Conservation (phyloP, 92 coral and sea anemone genomes). For the Phenganax subtilis region DNA sequence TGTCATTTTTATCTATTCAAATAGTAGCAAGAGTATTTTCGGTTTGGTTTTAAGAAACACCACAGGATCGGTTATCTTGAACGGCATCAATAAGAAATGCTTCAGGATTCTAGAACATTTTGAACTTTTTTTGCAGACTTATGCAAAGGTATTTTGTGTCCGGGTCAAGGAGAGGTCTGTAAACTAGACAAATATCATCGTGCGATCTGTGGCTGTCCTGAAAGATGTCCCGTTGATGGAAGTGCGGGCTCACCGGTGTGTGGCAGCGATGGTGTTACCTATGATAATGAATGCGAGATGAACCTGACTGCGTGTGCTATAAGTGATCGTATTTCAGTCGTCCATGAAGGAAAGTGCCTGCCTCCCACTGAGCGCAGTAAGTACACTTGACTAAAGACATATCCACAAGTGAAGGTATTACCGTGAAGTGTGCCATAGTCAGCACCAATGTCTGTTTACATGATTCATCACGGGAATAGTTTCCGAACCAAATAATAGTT, state of each 20-base stretch:
- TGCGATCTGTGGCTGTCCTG: constrained; percentile 63
- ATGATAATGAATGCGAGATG: constrained; percentile 67
- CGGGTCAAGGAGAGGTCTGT: constrained; percentile 67
- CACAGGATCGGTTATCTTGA: too few relatives aligned
- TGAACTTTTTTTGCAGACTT: constrained; percentile 41
- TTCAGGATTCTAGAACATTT: background rate
- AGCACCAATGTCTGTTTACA: too few relatives aligned
- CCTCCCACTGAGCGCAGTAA: background rate
- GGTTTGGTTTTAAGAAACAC: background rate
- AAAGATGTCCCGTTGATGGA: constrained; percentile 48
- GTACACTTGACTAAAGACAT: background rate
- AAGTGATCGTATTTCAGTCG: constrained; percentile 56
- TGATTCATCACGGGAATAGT: too few relatives aligned
- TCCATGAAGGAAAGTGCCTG: constrained; percentile 55
- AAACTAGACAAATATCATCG: constrained; percentile 53
- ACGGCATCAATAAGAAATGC: background rate
- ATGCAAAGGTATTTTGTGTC: constrained; percentile 60
- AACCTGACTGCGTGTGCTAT: constrained; percentile 80
- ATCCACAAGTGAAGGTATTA: background rate
- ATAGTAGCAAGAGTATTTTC: background rate
- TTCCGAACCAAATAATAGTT: too few relatives aligned
- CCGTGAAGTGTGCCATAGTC: background rate
- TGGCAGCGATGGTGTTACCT: constrained; percentile 73
- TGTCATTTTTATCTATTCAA: background rate
- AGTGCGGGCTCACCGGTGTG: constrained; percentile 49